Percentiles rank a stretch among this genome's conserved stretches.
Evolutionary conservation across 1,140 invertebrate genomes (phyloP).

Genomic region (Bombus turneri): DNA sequence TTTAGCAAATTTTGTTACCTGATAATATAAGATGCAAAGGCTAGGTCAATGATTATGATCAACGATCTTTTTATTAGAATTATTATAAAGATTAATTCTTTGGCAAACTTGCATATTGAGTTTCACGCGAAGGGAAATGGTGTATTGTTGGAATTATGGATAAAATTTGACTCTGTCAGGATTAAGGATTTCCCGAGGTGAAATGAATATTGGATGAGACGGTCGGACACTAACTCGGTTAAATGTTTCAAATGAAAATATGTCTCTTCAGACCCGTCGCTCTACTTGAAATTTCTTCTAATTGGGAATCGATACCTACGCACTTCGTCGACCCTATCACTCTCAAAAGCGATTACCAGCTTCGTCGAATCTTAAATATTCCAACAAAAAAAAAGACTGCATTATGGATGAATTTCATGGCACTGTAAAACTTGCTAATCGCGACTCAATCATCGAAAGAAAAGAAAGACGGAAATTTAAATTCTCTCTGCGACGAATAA

Average conservation of each 20-base stretch:
- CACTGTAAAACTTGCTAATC: background rate
- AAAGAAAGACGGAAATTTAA: background rate
- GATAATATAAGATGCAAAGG: too few species aligned
- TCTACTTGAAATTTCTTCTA: conserved; percentile 38
- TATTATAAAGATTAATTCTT: background rate
- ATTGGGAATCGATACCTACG: conserved; percentile 38
- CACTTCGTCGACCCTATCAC: conserved; percentile 41
- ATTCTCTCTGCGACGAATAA: background rate
- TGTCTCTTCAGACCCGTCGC: background rate
- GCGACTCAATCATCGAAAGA: background rate
- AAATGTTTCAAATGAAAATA: conserved; percentile 41
- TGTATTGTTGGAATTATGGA: background rate
- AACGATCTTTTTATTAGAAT: background rate
- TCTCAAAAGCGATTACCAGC: conserved; percentile 29
- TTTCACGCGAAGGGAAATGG: too few species aligned
- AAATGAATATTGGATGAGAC: conserved; percentile 42
- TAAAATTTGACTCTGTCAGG: background rate
- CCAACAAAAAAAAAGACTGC: background rate
- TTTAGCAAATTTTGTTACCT: too few species aligned
- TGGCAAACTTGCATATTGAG: too few species aligned
- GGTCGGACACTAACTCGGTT: conserved; percentile 21
- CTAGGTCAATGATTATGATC: background rate
- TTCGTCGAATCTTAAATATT: conserved; percentile 10
- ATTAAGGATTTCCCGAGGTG: conserved; percentile 14
- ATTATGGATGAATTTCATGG: conserved; percentile 22